These are phyloP conservation scores for Pardosa pseudoannulata DNA, from an alignment of 2,888 invertebrate genomes.

Conservation along the genomic window DNA sequence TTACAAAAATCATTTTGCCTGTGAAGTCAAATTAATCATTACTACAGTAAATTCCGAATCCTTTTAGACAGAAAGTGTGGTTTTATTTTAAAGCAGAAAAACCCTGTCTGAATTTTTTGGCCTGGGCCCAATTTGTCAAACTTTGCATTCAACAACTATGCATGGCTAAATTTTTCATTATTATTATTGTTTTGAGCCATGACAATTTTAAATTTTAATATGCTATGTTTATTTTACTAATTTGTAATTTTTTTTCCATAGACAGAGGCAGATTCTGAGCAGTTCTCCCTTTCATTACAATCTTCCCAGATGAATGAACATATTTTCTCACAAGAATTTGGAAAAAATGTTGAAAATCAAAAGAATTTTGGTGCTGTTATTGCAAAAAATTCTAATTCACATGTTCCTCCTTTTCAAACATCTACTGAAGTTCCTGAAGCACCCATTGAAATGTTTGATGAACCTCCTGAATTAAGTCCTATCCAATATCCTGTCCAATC, in stretches of 20 bases:
- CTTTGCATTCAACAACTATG: too few species aligned
- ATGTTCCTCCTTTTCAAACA: not conserved
- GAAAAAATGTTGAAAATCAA: not conserved
- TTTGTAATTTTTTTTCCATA: conserved; percentile 8
- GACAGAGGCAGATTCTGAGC: conserved; percentile 36
- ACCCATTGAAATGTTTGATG: not conserved
- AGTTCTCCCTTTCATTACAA: not conserved
- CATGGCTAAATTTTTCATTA: too few species aligned
- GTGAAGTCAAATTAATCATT: too few species aligned
- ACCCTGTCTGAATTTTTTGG: too few species aligned
- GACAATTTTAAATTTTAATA: too few species aligned
- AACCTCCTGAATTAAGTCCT: not conserved
- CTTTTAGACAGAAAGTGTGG: too few species aligned
- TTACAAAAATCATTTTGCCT: too few species aligned
- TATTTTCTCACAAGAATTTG: not conserved
- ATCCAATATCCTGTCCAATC: not conserved
- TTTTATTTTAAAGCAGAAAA: too few species aligned
- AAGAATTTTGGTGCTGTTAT: not conserved
- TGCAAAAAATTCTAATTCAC: not conserved
- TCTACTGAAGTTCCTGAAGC: not conserved
- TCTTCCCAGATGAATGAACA: conserved; percentile 8
- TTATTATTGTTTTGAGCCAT: too few species aligned
- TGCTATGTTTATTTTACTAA: too few species aligned
- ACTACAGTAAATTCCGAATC: too few species aligned
- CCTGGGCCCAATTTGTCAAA: too few species aligned